Evolutionary conservation across 2,797 vertebrate species (phyloP), one percentile per base, ranked within the genome.

Genomic region (Thunnus albacares): DNA sequence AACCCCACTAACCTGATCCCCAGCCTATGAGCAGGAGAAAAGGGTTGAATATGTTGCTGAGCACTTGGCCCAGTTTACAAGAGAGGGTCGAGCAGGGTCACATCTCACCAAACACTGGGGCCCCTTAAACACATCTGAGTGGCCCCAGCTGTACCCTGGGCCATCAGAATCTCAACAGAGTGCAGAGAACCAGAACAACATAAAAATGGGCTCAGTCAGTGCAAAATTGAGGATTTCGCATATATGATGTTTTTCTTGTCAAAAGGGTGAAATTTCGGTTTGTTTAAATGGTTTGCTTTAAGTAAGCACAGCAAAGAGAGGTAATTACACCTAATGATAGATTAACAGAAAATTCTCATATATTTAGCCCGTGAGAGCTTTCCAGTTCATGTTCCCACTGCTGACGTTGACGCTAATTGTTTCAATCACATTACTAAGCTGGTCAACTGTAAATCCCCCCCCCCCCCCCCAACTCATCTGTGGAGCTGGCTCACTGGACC

Each of bases 21-120:
- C 30, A 82, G 75, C 75, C 63, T 51, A 55, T 41, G 71, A 75
- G 70, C 61, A 73, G 82, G 83, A 24, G 75, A 87, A 87, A 75
- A 26, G 51, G 66, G 74, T 56, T 65, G 64, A 85, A 86, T 69
- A 72, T 52, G 83, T 86, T 86, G 82, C 80, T n/a, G 85, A 89
- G 90, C 81, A 91, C 90, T 92, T 81, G 89, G 86, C 89, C 92
- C 82, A 88, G 92, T 95, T 95, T 95, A 93, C 92, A 92, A 87
- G 88, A 92, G 77, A 61, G 86, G 94, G 94, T 94, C 90, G 83
- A 91, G 76, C 82, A 20, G 91, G 94, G 94, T 95, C 94, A 93
- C 35, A 71, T 89, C 90, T 94, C 86, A 74, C 86, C 88, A 94
- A 95, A 95, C 93, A 93, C 66, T 63, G 80, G 85, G 91, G 93